Base-by-base conservation (phyloP, 2,888 invertebrate species). In the Archips xylosteana region DNA sequence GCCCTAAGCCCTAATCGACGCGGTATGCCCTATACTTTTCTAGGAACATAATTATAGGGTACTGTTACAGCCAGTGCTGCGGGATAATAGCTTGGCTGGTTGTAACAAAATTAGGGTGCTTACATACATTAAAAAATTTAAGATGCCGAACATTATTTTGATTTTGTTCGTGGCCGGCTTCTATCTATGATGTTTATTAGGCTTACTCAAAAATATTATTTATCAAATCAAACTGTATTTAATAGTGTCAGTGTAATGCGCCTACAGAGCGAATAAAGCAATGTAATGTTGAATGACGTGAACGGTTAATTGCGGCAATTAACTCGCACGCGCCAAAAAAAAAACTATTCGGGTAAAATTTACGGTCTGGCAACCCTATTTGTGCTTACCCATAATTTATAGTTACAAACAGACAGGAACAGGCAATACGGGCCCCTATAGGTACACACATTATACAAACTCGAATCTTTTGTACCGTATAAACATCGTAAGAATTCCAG, bases 41-140 rank as follows among this genome's bases (percentile, higher is more conserved):
- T 63, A 36, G 60, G n/a, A 42, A 45, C 15, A 54, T 72, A 67
- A 72, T 72, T 54, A 72, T 54, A 62, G 61, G 54, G 54, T 23
- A 49, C 10, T 39, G 34, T 9, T 15, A 61, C 36, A 60, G 13
- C 3, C 13, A 13, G 36, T 60, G 15, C 2, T 59, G 42, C 66
- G 13, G n/a, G 51, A 45, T 72, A 72, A 67, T 72, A 62, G 54
- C 54, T 45, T 39, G 6, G 45, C 49, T n/a, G 5, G n/a, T n/a
- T n/a, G n/a, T 13, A 6, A 13, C 49, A 12, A 3, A 3, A 45
- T 12, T 45, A 45, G 12, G 49, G 49, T 49, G 4, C 6, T n/a
- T 49, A 10, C 45, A 2, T 12, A 45, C 2, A 9, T 45, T 45
- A 45, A 2, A 12, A 12, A 12, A 45, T 45, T 12, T 12, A 45